These are phyloP conservation scores for Blastomussa wellsi DNA, from an alignment of 92 coral and sea anemone genomes.

Conservation along the genomic window DNA sequence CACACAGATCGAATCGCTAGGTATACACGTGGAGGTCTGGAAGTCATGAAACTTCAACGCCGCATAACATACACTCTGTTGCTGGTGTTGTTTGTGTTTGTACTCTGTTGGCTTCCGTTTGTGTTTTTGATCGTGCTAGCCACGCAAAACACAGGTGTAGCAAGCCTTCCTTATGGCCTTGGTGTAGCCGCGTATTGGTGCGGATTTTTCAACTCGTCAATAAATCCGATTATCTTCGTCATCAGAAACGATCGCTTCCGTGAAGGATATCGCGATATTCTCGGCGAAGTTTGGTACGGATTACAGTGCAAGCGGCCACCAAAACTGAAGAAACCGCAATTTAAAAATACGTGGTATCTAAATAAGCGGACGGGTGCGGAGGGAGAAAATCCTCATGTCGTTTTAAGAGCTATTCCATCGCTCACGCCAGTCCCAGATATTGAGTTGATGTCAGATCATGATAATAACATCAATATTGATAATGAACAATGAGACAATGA, in stretches of 20 bases:
- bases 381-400: neutral
- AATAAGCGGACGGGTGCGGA: conserved; percentile 1
- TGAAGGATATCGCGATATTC: conserved; percentile 80
- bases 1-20: conserved; percentile 75
- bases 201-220: conserved; percentile 79
- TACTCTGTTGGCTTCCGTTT: conserved; percentile 85
- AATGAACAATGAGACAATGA: neutral
- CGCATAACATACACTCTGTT: conserved; percentile 79
- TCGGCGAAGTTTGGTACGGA: conserved; percentile 59
- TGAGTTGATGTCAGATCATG: conserved; percentile 29
- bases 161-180: conserved; percentile 74
- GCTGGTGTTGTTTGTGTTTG: conserved; percentile 72
- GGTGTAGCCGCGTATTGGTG: conserved; percentile 94
- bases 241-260: conserved; percentile 87
- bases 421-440: conserved; percentile 22
- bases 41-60: conserved; percentile 81
- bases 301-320: conserved; percentile 59
- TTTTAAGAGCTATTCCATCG: conserved; percentile 22
- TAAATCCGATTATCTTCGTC: conserved; percentile 79
- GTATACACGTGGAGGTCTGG: conserved; percentile 70
- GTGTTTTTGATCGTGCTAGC: conserved; percentile 75
- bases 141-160: conserved; percentile 56
- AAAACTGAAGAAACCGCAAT: conserved; percentile 9
- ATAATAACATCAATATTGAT: neutral
- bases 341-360: conserved; percentile 52